Base-by-base conservation (phyloP, 2,113 vertebrate species). In the Tursiops truncatus region DNA sequence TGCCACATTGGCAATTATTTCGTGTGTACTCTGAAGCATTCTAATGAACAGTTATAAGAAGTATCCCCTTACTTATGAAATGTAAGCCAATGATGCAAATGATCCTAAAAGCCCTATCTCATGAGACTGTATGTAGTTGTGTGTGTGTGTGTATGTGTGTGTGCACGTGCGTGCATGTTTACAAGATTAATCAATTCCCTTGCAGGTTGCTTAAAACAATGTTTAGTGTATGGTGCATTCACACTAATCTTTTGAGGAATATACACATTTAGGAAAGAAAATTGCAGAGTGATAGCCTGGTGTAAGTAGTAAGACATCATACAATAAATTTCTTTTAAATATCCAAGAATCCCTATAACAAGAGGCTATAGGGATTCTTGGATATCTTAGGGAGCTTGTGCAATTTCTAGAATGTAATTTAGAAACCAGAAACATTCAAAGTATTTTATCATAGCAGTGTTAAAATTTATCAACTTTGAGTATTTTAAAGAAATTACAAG, bases 1-100 rank as follows among this genome's bases (percentile, higher is more conserved):
- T 80, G 31, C 47, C 77, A 85, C 23, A 31, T 17, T 94, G 77
- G 38, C 56, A 38, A 36, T 94, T 95, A 67, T 97, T 97, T 63
- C 25, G 31, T 65, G 47, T 3, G 5, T 86, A 8, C 28, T 81
- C 71, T 89, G 31, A 93, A 83, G 15, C 71, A 91, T 97, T 90
- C 68, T 63, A 74, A 87, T 86, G 56, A 93, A 17, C 36, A 86
- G 89, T 92, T 77, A 68, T 76, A 88, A 85, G 65, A 94, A 86
- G 17, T 74, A 74, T 17, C 25, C 11, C 82, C 60, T 71, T 36
- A 12, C 53, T 70, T 92, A 85, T 20, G 23, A 95, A 97, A 67
- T 86, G 28, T 38, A 91, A 79, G 12, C 56, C 65, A 77, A 38
- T 89, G 62, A 71, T 81, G 12, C 13, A 89, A 70, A 74, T 90